A percentile compares a stretch with the other conserved stretches of the same genome.
phyloP scores from a whole-genome alignment of 2,888 invertebrate species.

The Stratiomys singularior region DNA sequence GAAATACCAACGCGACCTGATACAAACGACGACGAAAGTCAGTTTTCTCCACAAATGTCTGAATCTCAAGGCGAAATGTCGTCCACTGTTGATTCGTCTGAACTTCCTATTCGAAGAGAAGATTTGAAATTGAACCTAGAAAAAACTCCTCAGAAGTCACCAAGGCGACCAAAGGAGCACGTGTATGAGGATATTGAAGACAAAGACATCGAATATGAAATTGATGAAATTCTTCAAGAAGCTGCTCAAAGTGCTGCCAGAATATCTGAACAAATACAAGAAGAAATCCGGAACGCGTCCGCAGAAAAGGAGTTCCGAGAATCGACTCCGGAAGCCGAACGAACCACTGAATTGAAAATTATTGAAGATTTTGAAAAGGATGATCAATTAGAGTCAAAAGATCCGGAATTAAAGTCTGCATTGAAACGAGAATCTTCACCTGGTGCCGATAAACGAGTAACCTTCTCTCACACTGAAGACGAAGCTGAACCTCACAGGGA shows the following conservation, averaged over 20 bases:
- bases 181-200: constrained; percentile 72
- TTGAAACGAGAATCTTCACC: constrained; percentile 66
- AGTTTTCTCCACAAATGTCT: background rate
- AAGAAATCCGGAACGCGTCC: constrained; percentile 12
- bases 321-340: background rate
- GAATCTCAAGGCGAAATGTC: too few relatives aligned
- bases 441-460: constrained; percentile 65
- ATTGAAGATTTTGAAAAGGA: constrained; percentile 52
- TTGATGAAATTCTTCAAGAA: constrained; percentile 58
- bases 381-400: constrained; percentile 58
- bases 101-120: constrained; percentile 63
- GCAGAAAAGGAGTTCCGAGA: background rate
- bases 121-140: constrained; percentile 51
- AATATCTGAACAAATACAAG: constrained; percentile 36
- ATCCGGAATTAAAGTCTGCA: constrained; percentile 60
- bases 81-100: constrained; percentile 64
- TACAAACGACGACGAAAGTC: constrained; percentile 32
- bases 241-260: constrained; percentile 59
- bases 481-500: constrained; percentile 63
- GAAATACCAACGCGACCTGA: constrained; percentile 56
- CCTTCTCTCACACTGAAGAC: constrained; percentile 67
- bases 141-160: constrained; percentile 60
- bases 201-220: constrained; percentile 51
- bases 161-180: constrained; percentile 70
- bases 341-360: constrained; percentile 48